phyloP scores from a whole-genome alignment of 2,888 invertebrate genomes.

The Luperina testacea region DNA sequence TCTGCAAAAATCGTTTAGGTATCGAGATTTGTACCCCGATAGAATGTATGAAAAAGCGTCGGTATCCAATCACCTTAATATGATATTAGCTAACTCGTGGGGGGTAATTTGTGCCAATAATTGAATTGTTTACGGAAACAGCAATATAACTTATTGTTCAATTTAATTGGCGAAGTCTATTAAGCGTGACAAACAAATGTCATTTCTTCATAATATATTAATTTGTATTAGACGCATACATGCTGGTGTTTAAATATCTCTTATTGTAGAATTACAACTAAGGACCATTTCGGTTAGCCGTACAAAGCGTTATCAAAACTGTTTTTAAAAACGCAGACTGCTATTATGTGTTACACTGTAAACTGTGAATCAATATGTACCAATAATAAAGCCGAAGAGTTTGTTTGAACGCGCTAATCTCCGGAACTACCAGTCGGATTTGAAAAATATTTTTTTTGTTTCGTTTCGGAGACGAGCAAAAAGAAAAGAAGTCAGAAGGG shows the following conservation, averaged over 20 bases:
- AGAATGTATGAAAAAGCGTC: no score
- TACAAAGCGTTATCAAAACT: not conserved
- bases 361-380: not conserved
- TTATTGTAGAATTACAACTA: not conserved
- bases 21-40: no score
- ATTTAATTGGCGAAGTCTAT: constrained; percentile 32
- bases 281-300: not conserved
- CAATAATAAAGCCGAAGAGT: not conserved
- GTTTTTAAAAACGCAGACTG: not conserved
- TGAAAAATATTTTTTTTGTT: not conserved
- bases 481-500: not conserved
- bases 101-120: constrained; percentile 79
- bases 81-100: constrained; percentile 75
- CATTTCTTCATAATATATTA: not conserved
- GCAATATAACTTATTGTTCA: constrained; percentile 69
- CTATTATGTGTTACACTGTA: not conserved
- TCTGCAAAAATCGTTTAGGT: no score
- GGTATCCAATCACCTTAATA: no score
- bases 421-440: not conserved
- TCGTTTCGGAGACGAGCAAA: not conserved
- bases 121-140: constrained; percentile 78
- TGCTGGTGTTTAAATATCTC: not conserved
- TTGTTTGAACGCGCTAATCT: not conserved
- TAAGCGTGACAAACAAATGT: constrained; percentile 18
- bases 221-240: not conserved